Evolutionary conservation across 2,797 vertebrate genomes (phyloP), one percentile per base, ranked within the genome.

Genomic region (Phalloptychus januarius): DNA sequence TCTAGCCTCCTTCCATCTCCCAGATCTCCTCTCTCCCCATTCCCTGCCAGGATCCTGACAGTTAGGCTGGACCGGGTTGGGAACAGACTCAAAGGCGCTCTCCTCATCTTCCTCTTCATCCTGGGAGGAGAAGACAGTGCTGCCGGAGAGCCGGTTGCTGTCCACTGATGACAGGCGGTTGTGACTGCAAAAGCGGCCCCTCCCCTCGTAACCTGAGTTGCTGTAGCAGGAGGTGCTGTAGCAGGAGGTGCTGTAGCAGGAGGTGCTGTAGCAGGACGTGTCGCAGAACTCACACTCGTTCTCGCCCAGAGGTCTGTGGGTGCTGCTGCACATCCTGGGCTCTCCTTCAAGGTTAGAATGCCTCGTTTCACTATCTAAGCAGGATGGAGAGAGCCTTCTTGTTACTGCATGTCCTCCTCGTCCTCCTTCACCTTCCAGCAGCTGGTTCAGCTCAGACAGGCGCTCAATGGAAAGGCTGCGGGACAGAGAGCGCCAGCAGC

Each of bases 101-200:
- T 98, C 97, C 75, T 98, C 97, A 0, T 95, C 94, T 0, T 95
- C 95, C 0, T 96, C 94, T 31, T 98, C 98, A 52, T 99, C 98
- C 89, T 99, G 98, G 0, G 98, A 99, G 89, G 98, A 99, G 89
- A 99, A 99, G 74, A 98, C 97, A 0, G 97, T 99, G 95, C 97
- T 99, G 91, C 99, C 97, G 0, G 98, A 99, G 75, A 98, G 96
- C 74, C 97, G 96, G 87, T 98, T 97, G 76, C 98, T 99, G 94
- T 99, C 98, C 76, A 99, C 95, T 0, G 98, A 99, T 58, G 98
- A 99, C 85, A 99, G 97, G 78, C 98, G 97, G 0, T 97, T 98
- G 79, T 99, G 98, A 91, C 97, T 97, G 92, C 98, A 97, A 91
- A 97, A 95, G 76, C 96, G 96, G 75, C 95, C 95, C 89, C 95